phyloP scores from a whole-genome alignment of 2,797 vertebrate species.

The Enteromius trimaculatus region DNA sequence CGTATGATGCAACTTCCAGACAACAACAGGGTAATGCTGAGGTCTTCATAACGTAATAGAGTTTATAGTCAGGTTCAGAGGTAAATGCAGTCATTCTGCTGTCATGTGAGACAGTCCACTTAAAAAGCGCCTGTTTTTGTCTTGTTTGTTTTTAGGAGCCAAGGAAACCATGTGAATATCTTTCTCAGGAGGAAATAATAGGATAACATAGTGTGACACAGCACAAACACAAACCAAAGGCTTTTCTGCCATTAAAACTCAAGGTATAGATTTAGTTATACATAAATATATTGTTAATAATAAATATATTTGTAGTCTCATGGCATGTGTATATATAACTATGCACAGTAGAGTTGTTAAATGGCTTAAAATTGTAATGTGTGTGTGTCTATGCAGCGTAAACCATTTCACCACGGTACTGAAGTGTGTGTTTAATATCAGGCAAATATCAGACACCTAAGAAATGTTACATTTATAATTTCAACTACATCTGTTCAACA shows the following conservation, averaged over 20 bases:
- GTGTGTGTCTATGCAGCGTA: too few relatives aligned
- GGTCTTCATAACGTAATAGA: not conserved
- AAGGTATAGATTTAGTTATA: not conserved
- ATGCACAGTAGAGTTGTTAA: too few relatives aligned
- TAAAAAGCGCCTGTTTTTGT: not conserved
- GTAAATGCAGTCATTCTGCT: conserved; percentile 14
- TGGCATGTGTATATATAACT: not conserved
- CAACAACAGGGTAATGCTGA: not conserved
- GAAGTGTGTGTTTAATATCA: not conserved
- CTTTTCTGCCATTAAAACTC: not conserved
- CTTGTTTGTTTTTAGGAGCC: not conserved
- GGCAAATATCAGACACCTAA: too few relatives aligned
- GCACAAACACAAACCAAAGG: not conserved
- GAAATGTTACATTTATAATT: not conserved
- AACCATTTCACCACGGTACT: too few relatives aligned
- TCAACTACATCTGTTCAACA: not conserved
- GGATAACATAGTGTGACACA: not conserved
- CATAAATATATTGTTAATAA: not conserved
- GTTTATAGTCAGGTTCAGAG: conserved; percentile 15
- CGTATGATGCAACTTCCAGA: not conserved
- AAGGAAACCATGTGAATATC: not conserved
- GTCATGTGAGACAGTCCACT: conserved; percentile 10
- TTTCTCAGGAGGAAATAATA: not conserved
- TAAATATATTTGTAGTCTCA: too few relatives aligned
- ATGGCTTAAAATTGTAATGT: too few relatives aligned